Evolutionary conservation across 2,113 vertebrate species (phyloP).

Genomic region (Apteryx mantelli): DNA sequence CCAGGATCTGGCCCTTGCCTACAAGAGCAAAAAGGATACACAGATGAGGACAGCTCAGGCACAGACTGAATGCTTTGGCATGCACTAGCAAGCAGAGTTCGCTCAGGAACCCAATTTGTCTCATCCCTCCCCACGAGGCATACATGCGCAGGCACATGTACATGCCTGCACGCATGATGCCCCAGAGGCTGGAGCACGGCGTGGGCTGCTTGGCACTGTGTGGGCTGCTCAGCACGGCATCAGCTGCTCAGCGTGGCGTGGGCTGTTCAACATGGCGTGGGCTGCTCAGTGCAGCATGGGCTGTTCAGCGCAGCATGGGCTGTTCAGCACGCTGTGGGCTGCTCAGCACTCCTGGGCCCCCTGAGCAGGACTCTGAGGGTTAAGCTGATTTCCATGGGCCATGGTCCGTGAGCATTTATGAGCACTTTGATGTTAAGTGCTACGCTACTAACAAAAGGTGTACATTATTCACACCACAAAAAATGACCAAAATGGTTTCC

Average conservation of each 20-base stretch:
- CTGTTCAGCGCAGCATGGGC: neutral
- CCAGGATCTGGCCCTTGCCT: neutral
- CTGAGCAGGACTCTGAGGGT: neutral
- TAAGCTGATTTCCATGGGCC: neutral
- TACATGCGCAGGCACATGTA: fast-evolving
- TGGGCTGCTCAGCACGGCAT: neutral
- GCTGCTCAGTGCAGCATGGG: neutral
- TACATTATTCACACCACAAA: neutral
- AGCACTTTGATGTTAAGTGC: neutral
- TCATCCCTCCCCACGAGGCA: neutral
- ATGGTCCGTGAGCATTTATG: neutral
- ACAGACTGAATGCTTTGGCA: neutral
- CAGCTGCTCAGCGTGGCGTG: no score
- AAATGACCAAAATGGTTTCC: neutral
- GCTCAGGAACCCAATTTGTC: neutral
- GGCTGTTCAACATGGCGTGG: neutral
- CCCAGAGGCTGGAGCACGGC: neutral
- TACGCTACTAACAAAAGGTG: neutral
- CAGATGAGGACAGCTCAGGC: neutral
- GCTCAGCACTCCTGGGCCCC: neutral
- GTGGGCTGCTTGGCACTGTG: neutral
- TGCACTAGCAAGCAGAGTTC: neutral
- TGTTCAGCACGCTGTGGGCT: neutral
- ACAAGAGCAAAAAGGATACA: neutral
- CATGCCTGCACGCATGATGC: fast-evolving